A percentile compares a stretch with the other conserved stretches of the same genome.
Conservation (phyloP, 1,140 invertebrate species). For the Luehdorfia chinensis region DNA sequence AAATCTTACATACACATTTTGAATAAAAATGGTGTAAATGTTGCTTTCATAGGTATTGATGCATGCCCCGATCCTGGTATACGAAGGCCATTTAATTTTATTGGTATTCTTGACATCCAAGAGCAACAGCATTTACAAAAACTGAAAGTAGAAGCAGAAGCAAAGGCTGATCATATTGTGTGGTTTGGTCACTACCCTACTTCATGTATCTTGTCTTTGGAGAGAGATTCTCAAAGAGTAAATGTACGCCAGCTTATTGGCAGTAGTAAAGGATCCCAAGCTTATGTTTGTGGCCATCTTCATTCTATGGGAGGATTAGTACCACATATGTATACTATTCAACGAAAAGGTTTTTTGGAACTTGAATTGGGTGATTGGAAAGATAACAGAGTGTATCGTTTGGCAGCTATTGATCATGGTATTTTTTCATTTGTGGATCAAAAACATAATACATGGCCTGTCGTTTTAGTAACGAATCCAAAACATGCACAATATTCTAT, state of each 20-base stretch:
- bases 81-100: constrained; percentile 94
- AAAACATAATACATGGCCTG: constrained; percentile 86
- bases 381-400: constrained; percentile 90
- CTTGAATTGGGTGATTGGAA: constrained; percentile 97
- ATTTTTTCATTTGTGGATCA: constrained; percentile 93
- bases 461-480: constrained; percentile 92
- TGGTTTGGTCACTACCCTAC: constrained; percentile 96
- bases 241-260: constrained; percentile 79
- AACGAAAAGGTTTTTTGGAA: constrained; percentile 90
- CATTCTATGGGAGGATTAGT: constrained; percentile 89
- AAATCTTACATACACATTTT: constrained; percentile 88
- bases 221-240: constrained; percentile 64
- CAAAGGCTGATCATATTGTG: constrained; percentile 58
- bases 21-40: constrained; percentile 77
- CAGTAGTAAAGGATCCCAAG: constrained; percentile 60
- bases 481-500: constrained; percentile 88
- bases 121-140: constrained; percentile 77
- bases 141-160: constrained; percentile 55
- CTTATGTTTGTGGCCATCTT: constrained; percentile 95
- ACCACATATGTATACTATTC: constrained; percentile 92
- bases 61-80: constrained; percentile 92
- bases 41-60: constrained; percentile 92
- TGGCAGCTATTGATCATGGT: constrained; percentile 92
- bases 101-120: constrained; percentile 86
- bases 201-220: constrained; percentile 86